Evolutionary conservation across 2,888 invertebrate species (phyloP).

Genomic region (Dynastes maya): DNA sequence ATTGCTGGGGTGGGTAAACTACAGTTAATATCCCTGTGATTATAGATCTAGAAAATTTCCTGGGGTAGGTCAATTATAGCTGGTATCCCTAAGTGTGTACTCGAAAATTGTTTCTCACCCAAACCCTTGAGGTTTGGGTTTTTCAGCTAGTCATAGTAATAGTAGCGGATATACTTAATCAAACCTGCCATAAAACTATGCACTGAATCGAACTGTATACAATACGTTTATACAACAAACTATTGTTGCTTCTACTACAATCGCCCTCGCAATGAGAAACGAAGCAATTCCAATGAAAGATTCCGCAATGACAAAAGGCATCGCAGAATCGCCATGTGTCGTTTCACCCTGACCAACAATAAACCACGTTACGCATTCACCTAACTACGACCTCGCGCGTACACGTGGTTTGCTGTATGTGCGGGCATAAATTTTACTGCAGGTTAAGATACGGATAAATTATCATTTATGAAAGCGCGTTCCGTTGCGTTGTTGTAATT

Average conservation of each 20-base stretch:
- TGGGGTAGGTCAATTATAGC: too few species aligned
- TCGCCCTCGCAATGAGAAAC: neutral
- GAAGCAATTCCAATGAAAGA: slow-evolving; percentile 5
- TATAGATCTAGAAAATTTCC: too few species aligned
- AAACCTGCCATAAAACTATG: neutral
- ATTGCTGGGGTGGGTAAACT: too few species aligned
- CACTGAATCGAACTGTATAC: neutral
- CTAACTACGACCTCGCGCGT: neutral
- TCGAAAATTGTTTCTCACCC: too few species aligned
- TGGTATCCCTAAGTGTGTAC: too few species aligned
- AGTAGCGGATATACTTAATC: neutral
- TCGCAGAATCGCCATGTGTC: neutral
- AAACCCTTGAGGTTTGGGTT: too few species aligned
- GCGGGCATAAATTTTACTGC: slow-evolving; percentile 59
- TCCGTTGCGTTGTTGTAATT: slow-evolving; percentile 20
- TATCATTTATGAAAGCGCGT: slow-evolving; percentile 54
- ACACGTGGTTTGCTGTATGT: slow-evolving; percentile 55
- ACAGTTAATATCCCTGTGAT: too few species aligned
- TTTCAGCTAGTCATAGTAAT: too few species aligned
- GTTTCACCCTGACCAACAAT: neutral
- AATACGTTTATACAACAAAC: neutral
- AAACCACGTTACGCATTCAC: slow-evolving; percentile 5
- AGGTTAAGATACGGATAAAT: slow-evolving; percentile 59
- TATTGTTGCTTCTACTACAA: neutral
- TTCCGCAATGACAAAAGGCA: slow-evolving; percentile 3